Conservation (phyloP, 2,113 vertebrate species). For the Myotis lucifugus region DNA sequence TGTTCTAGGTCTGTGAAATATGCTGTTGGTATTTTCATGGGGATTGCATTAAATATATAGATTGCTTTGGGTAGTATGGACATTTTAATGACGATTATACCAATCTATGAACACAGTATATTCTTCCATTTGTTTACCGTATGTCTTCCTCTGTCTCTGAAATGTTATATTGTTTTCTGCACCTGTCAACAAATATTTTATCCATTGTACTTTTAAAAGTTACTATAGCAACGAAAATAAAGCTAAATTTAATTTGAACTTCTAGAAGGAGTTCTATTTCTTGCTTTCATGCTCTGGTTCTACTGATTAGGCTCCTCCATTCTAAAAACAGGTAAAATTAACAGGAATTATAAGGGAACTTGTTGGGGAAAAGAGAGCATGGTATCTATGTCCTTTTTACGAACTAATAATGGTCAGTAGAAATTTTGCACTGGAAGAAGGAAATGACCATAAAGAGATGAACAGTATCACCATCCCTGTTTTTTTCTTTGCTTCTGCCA, state of each 20-base stretch:
- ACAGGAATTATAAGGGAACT: background rate
- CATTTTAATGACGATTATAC: no score
- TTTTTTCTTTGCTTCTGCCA: background rate
- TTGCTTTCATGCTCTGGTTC: constrained; percentile 36
- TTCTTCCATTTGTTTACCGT: no score
- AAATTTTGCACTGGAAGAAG: background rate
- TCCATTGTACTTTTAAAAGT: background rate
- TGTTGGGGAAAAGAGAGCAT: background rate
- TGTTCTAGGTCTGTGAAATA: no score
- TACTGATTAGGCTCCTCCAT: background rate
- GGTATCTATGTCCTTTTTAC: background rate
- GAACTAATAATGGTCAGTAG: background rate
- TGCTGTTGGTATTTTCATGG: no score
- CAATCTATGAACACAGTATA: no score
- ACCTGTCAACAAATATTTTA: background rate
- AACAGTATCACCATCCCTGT: background rate
- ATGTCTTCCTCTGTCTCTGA: background rate
- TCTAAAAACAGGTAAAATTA: background rate
- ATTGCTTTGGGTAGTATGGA: no score
- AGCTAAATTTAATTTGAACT: background rate
- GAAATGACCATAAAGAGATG: background rate
- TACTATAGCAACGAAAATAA: background rate
- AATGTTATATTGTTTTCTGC: constrained; percentile 3
- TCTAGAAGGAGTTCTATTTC: background rate
- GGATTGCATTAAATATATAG: no score